Evolutionary conservation across 2,888 invertebrate genomes (phyloP), one percentile per base, ranked within the genome.

Genomic region (Neelides folsomi): DNA sequence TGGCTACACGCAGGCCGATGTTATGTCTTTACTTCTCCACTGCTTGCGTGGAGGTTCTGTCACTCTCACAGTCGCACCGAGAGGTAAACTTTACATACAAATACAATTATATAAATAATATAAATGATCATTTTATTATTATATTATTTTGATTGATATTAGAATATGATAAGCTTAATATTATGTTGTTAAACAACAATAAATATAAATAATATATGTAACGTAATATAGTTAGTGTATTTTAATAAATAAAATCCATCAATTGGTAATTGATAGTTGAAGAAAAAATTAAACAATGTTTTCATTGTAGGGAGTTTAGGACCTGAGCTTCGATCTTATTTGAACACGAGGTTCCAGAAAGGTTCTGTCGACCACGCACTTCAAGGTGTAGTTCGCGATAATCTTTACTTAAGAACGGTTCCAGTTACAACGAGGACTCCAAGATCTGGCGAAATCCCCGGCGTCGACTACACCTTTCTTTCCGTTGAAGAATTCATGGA

Each of bases 331-430:
- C 69, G 76, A 34, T 72, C 73, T 57, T 78, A 75, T 66, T 68
- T 78, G 58, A 75, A 73, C 63, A 72, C 73, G 10, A 67, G 77
- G 55, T 78, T 77, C 67, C 74, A 73, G 57, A 76, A 77, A 66
- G 76, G 75, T 43, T 76, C 76, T 1, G 69, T 75, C 4, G 77
- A 78, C 66, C 77, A 78, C 70, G 77, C 78, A 55, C 71, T 79
- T 42, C 79, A 80, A 67, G 76, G 76, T 58, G 76, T 76, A n/a
- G 78, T 80, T 52, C 68, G 79, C 51, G 78, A 80, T 66, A 80
- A 80, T 67, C 68, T 79, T 51, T 79, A 79, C 67, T 69, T 75
- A 62, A 70, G 78, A 59, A 78, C 78, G 19, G 78, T 79, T 10
- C 79, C 79, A 72, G 78, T 77, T 64, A 79, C 79, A 15, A 79